Percentiles rank a stretch among this genome's conserved stretches.
Evolutionary conservation across 2,113 vertebrate genomes (phyloP).

Genomic region (Percina caprodes): DNA sequence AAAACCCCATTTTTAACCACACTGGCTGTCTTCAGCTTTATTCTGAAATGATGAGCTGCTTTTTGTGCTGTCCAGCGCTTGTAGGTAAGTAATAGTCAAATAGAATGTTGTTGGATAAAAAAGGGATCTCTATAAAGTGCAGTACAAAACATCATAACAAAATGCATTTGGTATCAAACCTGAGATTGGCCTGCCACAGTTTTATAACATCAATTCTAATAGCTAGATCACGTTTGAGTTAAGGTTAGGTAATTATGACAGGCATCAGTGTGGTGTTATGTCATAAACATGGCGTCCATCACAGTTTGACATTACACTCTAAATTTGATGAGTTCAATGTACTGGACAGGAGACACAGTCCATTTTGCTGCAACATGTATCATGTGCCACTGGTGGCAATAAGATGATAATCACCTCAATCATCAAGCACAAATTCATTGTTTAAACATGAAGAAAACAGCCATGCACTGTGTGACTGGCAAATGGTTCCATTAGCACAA

Average conservation of each 20-base stretch:
- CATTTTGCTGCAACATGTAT: not conserved
- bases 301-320: not conserved
- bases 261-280: not conserved
- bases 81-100: not conserved
- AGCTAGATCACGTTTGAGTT: not conserved
- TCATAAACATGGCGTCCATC: not conserved
- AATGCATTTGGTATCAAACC: not conserved
- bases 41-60: not conserved
- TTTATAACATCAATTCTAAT: not conserved
- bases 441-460: not conserved
- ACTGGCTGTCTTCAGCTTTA: not conserved
- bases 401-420: not conserved
- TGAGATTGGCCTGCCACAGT: not conserved
- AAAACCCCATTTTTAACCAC: not conserved
- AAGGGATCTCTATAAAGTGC: not conserved
- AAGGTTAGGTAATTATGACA: not conserved
- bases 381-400: constrained; percentile 2
- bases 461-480: not conserved
- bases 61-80: constrained; percentile 3
- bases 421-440: not conserved
- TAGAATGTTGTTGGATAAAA: not conserved
- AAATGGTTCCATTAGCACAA: not conserved
- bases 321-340: not conserved
- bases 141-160: not conserved
- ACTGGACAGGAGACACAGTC: not conserved